Evolutionary conservation across 1,140 invertebrate genomes (phyloP), one percentile per base, ranked within the genome.

Genomic region (Bombus polaris): DNA sequence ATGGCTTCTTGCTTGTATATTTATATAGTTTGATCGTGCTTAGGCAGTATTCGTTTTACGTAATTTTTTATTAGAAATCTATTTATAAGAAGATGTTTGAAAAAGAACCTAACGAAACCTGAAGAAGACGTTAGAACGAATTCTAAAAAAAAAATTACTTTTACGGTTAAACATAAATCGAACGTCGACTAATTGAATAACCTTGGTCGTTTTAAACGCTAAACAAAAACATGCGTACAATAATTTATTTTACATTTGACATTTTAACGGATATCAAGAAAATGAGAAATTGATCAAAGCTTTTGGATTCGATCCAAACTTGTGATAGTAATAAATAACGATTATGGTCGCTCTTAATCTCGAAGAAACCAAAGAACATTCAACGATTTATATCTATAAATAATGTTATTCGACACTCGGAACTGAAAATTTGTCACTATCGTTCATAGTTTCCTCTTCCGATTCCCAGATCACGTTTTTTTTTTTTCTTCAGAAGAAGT

Each of bases 151-250:
- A 13, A 62, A 62, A n/a, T 1, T 59, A 59, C 59, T n/a, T 62
- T 62, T n/a, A n/a, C 3, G 28, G 9, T 62, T 13, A 62, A 62
- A 62, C 3, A n/a, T 13, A 62, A 62, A 62, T 62, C 59, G 37
- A 39, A 39, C 5, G 37, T 39, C 37, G 47, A 53, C 18, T 22
- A 6, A 53, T 53, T 0, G 59, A n/a, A 3, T 5, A 28, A 28
- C 4, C 28, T 4, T 62, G 3, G 59, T n/a, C 28, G 1, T 22
- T 22, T 2, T 53, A 22, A 18, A 0, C 18, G 18, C 8, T 12
- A n/a, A 12, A n/a, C 0, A n/a, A n/a, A 12, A 12, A 13, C 4
- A 2, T 5, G n/a, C 28, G 28, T 12, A n/a, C 3, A 0, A 62
- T n/a, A n/a, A n/a, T n/a, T 3, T 13, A 13, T n/a, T 5, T 47